Percentiles rank a stretch among this genome's conserved stretches.
phyloP scores from a whole-genome alignment of 1,140 invertebrate species.

The Lepidurus couesii region DNA sequence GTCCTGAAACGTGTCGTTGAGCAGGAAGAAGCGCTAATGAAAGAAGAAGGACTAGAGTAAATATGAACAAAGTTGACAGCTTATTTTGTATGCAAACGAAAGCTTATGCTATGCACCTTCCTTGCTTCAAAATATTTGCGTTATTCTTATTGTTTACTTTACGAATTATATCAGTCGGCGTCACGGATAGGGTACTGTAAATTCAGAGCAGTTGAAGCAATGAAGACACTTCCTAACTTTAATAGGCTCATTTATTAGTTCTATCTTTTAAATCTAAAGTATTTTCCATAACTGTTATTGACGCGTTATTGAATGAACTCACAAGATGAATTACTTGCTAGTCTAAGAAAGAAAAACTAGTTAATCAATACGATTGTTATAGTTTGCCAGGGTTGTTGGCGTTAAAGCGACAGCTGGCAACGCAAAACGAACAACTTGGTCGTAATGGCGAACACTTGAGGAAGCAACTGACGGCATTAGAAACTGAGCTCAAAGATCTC shows the following conservation, averaged over 20 bases:
- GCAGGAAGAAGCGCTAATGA: constrained; percentile 28
- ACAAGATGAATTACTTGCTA: too few relatives aligned
- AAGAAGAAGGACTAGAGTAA: constrained; percentile 29
- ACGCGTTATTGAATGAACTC: too few relatives aligned
- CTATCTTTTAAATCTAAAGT: too few relatives aligned
- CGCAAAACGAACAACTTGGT: constrained; percentile 26
- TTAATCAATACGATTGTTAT: not conserved
- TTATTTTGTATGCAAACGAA: not conserved
- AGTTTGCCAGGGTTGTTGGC: constrained; percentile 28
- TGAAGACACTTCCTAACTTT: too few relatives aligned
- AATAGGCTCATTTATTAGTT: too few relatives aligned
- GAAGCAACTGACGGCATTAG: constrained; percentile 19
- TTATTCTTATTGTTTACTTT: too few relatives aligned
- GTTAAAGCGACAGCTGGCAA: constrained; percentile 22
- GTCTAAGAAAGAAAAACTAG: too few relatives aligned
- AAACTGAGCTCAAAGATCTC: constrained; percentile 29
- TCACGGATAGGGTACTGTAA: too few relatives aligned
- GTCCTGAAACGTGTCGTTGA: constrained; percentile 29
- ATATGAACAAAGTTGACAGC: not conserved
- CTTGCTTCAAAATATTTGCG: not conserved
- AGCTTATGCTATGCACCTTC: not conserved
- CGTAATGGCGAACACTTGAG: constrained; percentile 14
- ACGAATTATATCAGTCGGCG: too few relatives aligned
- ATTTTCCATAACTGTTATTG: too few relatives aligned
- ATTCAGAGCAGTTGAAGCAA: too few relatives aligned